Evolutionary conservation across 1,140 invertebrate species (phyloP), one percentile per base, ranked within the genome.

Genomic region (Teleogryllus occipitalis): DNA sequence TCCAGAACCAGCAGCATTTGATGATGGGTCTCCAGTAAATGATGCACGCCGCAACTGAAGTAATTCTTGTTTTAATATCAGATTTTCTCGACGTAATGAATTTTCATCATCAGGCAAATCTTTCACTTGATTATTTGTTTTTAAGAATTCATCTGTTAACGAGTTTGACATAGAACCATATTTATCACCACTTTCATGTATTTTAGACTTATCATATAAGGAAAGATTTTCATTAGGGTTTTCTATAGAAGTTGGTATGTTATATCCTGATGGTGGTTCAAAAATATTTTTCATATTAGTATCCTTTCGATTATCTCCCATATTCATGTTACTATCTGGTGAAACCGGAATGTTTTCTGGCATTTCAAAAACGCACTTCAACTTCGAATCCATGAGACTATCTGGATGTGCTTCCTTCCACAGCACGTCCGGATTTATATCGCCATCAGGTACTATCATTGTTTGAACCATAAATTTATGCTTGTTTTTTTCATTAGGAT

Each of bases 381-480:
- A 87, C 88, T 98, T 98, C 77, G 95, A 96, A 85, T 98, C 96
- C 95, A 97, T 97, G 81, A 97, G 88, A 82, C 92, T 90, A 76
- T 94, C 92, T 76, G 92, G 90, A 83, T 91, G 89, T 77, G 93
- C 91, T 81, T 96, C 94, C 88, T 96, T 97, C 96, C 96, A 98
- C 94, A 97, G 85, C 65, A 86, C 90, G 83, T 91, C 89, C 82
- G 90, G 85, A 80, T 83, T 83, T 73, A 83, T 85, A 79, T 89
- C 87, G 76, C 88, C 89, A 81, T 90, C 89, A 47, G 90, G 90
- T 21, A 88, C 94, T 87, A 96, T 91, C 82, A 98, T 90, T 82
- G 96, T 94, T 87, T 99, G 97, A 82, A 99, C 97, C 97, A 99
- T 99, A 87, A 99, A 99, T 90, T 99, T 99, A 88, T 99, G 98